Evolutionary conservation across 2,113 vertebrate genomes (phyloP).

Genomic region (Falcunculus frontatus): DNA sequence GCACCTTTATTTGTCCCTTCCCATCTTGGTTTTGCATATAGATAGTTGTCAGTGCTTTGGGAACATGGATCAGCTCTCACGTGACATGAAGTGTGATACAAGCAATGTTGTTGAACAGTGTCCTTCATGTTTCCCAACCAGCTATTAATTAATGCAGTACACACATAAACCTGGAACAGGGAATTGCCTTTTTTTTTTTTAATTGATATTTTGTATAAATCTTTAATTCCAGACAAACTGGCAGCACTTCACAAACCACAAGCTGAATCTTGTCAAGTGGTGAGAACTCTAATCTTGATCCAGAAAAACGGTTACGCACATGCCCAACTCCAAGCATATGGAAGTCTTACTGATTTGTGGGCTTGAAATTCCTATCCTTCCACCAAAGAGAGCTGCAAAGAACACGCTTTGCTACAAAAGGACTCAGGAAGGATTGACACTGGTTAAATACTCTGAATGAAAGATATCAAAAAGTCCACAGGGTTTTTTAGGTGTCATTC

Average conservation of each 20-base stretch:
- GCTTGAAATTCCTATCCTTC: background rate
- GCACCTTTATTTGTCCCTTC: background rate
- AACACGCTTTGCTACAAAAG: background rate
- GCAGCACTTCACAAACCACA: background rate
- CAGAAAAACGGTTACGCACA: background rate
- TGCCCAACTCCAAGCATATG: background rate
- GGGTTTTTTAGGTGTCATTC: background rate
- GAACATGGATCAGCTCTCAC: background rate
- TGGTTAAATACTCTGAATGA: background rate
- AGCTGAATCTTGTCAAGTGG: conserved; percentile 2
- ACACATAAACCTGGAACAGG: background rate
- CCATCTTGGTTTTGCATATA: background rate
- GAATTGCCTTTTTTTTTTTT: background rate
- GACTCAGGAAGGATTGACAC: background rate
- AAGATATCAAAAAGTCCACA: background rate
- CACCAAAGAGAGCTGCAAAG: background rate
- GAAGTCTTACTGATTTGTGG: background rate
- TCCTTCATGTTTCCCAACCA: background rate
- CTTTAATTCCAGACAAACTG: conserved; percentile 3
- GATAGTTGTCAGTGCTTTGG: background rate
- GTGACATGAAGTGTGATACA: background rate
- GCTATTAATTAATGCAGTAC: background rate
- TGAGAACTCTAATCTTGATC: conserved; percentile 10
- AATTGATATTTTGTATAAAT: background rate
- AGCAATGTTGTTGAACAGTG: background rate